Evolutionary conservation across 2,888 invertebrate genomes (phyloP).

Genomic region (Troides aeacus): DNA sequence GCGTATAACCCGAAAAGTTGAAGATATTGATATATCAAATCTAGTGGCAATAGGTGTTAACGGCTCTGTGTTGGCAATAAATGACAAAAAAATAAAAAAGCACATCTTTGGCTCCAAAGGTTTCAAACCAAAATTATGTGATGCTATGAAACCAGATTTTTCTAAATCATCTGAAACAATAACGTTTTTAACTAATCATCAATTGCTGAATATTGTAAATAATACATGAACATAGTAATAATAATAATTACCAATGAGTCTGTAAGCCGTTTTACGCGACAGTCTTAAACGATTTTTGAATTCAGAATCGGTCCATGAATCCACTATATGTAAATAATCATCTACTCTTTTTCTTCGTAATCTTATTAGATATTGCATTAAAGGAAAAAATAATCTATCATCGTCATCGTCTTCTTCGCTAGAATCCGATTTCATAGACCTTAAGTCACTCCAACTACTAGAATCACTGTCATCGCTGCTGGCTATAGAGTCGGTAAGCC

Average conservation of each 20-base stretch:
- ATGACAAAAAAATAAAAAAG: constrained; percentile 61
- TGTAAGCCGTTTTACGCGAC: constrained; percentile 51
- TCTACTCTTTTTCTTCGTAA: constrained; percentile 52
- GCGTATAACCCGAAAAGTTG: constrained; percentile 59
- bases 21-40: constrained; percentile 64
- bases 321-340: constrained; percentile 59
- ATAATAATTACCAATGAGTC: constrained; percentile 48
- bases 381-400: constrained; percentile 55
- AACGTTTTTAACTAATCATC: constrained; percentile 7
- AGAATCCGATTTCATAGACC: constrained; percentile 39
- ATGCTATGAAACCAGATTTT: constrained; percentile 58
- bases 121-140: constrained; percentile 59
- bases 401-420: constrained; percentile 47
- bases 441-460: constrained; percentile 54
- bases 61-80: constrained; percentile 57
- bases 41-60: constrained; percentile 58
- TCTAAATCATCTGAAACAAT: constrained; percentile 59
- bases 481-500: constrained; percentile 41
- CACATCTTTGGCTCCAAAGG: constrained; percentile 61
- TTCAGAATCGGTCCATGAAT: constrained; percentile 58
- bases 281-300: constrained; percentile 57
- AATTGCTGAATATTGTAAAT: neutral
- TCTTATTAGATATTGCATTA: constrained; percentile 58
- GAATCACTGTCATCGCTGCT: constrained; percentile 50
- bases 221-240: neutral